phyloP scores from a whole-genome alignment of 2,113 vertebrate genomes.

The Heteronetta atricapilla region DNA sequence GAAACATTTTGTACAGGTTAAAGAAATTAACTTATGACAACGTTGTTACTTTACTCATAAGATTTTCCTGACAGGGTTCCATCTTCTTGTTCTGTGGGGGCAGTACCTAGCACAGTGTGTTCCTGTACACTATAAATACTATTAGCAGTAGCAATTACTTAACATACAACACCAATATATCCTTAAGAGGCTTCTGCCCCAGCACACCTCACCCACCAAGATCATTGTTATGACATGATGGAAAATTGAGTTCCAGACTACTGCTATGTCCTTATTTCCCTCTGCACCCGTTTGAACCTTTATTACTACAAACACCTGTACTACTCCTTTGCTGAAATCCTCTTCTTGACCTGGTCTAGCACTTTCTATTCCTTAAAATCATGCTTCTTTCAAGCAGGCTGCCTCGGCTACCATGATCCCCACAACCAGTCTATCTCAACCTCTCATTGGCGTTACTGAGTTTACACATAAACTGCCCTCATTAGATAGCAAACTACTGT shows the following conservation, averaged over 20 bases:
- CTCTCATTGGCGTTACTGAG: not conserved
- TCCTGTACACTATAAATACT: not conserved
- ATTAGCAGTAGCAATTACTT: not conserved
- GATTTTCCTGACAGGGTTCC: not conserved
- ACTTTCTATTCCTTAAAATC: not conserved
- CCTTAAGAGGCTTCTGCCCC: not conserved
- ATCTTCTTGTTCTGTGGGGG: not conserved
- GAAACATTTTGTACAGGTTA: not conserved
- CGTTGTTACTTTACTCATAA: not conserved
- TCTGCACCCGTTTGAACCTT: not conserved
- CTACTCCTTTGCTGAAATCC: not conserved
- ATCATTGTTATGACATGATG: not conserved
- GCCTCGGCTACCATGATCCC: not conserved
- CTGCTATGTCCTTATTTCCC: not conserved
- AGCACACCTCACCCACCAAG: not conserved
- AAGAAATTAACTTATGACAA: not conserved
- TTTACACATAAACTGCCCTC: not conserved
- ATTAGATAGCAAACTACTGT: not conserved
- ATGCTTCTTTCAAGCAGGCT: not conserved
- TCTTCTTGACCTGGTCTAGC: not conserved
- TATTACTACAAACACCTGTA: not conserved
- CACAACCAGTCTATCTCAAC: not conserved
- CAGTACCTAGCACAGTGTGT: not conserved
- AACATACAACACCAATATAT: not conserved
- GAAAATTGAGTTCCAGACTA: not conserved